Percentiles rank a stretch among this genome's conserved stretches.
phyloP scores from a whole-genome alignment of 2,113 vertebrate species.

The Ondatra zibethicus region DNA sequence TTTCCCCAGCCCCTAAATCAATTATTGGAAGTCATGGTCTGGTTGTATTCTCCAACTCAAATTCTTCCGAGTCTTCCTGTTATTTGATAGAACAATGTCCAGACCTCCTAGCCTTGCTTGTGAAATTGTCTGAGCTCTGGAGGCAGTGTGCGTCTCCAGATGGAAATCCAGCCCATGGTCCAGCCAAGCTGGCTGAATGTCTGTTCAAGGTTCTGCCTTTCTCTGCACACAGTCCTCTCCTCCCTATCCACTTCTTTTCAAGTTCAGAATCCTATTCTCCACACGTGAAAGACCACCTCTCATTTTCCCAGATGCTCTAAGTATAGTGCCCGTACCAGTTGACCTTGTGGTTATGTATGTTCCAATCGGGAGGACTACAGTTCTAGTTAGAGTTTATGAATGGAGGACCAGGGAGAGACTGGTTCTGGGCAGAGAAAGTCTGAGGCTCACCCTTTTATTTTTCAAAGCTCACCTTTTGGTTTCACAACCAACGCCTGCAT shows the following conservation, averaged over 20 bases:
- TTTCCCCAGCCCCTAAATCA: neutral
- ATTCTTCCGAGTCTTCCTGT: neutral
- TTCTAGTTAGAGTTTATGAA: conserved; percentile 22
- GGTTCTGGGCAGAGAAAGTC: conserved; percentile 47
- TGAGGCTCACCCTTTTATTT: conserved; percentile 61
- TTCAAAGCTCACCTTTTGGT: conserved; percentile 53
- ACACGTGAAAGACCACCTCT: neutral
- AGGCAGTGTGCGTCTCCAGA: neutral
- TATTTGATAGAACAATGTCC: neutral
- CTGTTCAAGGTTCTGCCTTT: neutral
- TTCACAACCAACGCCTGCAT: conserved; percentile 52
- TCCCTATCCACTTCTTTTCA: neutral
- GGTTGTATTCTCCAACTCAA: neutral
- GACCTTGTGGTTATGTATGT: neutral
- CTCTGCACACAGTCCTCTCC: neutral
- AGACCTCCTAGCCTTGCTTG: neutral
- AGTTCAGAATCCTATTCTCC: neutral
- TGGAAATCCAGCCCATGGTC: neutral
- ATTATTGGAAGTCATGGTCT: conserved; percentile 7
- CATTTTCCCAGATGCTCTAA: neutral
- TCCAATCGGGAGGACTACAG: neutral
- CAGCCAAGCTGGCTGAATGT: neutral
- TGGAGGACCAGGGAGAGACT: neutral
- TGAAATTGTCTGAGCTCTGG: neutral
- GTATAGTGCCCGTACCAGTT: neutral